Evolutionary conservation across 1,140 invertebrate genomes (phyloP), one percentile per base, ranked within the genome.

Genomic region (Probaryconus sp.): DNA sequence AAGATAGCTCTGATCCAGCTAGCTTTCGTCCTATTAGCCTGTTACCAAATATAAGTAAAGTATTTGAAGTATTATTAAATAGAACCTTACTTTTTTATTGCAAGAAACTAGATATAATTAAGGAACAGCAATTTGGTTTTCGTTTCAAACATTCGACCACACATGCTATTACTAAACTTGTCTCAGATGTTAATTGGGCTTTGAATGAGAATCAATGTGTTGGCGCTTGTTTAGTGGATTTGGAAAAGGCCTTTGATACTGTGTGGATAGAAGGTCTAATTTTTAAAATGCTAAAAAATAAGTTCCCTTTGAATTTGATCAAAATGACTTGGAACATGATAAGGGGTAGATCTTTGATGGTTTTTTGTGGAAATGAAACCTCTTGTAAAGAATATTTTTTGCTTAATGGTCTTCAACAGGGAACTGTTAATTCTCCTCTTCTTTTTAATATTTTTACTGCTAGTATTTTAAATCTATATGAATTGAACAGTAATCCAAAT

Each of bases 221-320:
- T 3, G 78, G 42, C 0, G 53, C 76, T 4, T 60, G 70, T 9
- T 50, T 79, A n/a, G 53, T 81, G 9, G 81, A 84, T 55, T 61
- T 83, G 1, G 65, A 78, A 42, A 81, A 79, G 14, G 70, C 78
- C 0, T 81, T 79, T 11, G 78, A 81, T 20, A 33, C 38, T 1
- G 67, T 79, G 0, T 79, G 63, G 63, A 24, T 30, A 1, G 47
- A 56, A 3, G 77, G 65, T 1, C 13, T 77, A 1, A 63, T 79
- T 1, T 58, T 42, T 14, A 79, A 80, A 60, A 6, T 80, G 9
- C 9, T 35, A 53, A 50, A 51, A 50, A 51, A 35, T 35, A 16
- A n/a, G 0, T 40, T 63, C 16, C 43, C 43, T 0, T 18, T 5
- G 14, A 3, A 50, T 10, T 7, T 47, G 7, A 40, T 61, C 16